phyloP scores from a whole-genome alignment of 2,797 vertebrate species.

The Notamacropus eugenii region DNA sequence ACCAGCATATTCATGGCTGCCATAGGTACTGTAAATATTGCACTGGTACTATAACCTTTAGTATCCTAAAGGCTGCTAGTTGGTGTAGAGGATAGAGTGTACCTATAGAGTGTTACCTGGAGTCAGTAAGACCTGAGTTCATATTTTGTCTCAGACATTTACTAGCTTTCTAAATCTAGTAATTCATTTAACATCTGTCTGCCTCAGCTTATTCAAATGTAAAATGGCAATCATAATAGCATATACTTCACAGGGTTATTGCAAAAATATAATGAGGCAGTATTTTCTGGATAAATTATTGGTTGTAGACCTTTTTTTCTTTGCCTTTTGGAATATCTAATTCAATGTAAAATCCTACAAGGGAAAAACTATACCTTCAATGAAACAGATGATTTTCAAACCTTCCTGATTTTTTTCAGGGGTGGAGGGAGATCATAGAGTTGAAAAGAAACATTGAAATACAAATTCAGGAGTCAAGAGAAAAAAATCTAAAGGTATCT shows the following conservation, averaged over 20 bases:
- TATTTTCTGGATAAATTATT: background rate
- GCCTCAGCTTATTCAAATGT: background rate
- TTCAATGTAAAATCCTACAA: background rate
- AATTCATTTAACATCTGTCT: background rate
- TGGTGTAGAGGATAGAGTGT: too few relatives aligned
- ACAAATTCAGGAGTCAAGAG: background rate
- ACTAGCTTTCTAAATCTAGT: background rate
- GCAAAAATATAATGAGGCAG: background rate
- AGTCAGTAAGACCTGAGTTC: background rate
- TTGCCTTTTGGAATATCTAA: background rate
- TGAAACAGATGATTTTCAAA: background rate
- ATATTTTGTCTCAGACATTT: background rate
- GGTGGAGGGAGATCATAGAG: too few relatives aligned
- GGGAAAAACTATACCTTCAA: background rate
- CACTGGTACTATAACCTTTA: too few relatives aligned
- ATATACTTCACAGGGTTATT: background rate
- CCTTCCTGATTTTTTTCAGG: too few relatives aligned
- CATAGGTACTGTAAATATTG: too few relatives aligned
- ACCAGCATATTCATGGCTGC: too few relatives aligned
- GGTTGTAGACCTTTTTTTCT: background rate
- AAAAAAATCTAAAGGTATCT: background rate
- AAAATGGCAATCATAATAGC: background rate
- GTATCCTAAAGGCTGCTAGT: too few relatives aligned
- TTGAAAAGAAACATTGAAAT: background rate
- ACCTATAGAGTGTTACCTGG: too few relatives aligned